A percentile compares a stretch with the other conserved stretches of the same genome.
These are phyloP conservation scores for Xenopus borealis DNA, from an alignment of 2,113 vertebrate genomes.

Conservation along the genomic window DNA sequence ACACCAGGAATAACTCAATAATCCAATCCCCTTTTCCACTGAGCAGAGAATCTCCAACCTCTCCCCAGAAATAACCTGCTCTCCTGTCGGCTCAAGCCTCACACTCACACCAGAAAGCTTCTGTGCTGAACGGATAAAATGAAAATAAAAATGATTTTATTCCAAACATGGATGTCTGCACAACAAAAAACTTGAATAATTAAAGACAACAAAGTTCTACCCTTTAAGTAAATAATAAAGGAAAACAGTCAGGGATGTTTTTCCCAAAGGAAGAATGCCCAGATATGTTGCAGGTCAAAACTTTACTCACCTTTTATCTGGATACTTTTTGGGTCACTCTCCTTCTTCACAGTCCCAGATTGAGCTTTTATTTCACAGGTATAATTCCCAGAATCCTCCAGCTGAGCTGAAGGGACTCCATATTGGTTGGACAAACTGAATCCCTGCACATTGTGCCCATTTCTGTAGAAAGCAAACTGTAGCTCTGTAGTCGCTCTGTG, in stretches of 20 bases:
- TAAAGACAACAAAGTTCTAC: too few relatives aligned
- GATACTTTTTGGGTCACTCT: background rate
- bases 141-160: background rate
- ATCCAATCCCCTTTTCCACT: conserved; percentile 31
- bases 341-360: background rate
- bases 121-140: background rate
- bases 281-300: too few relatives aligned
- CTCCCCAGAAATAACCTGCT: conserved; percentile 21
- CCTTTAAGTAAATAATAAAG: too few relatives aligned
- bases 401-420: background rate
- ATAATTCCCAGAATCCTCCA: conserved; percentile 18
- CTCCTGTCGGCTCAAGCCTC: conserved; percentile 15
- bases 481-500: background rate
- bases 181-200: too few relatives aligned
- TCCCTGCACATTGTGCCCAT: conserved; percentile 1
- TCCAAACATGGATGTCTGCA: too few relatives aligned
- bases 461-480: conserved; percentile 19
- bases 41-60: conserved; percentile 42
- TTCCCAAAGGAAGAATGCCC: too few relatives aligned
- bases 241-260: too few relatives aligned
- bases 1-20: conserved; percentile 48
- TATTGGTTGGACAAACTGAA: background rate
- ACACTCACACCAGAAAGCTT: conserved; percentile 36
- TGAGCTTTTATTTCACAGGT: conserved; percentile 7
- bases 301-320: too few relatives aligned